Evolutionary conservation across 2,113 vertebrate genomes (phyloP), one percentile per base, ranked within the genome.

Genomic region (Atractosteus spatula): DNA sequence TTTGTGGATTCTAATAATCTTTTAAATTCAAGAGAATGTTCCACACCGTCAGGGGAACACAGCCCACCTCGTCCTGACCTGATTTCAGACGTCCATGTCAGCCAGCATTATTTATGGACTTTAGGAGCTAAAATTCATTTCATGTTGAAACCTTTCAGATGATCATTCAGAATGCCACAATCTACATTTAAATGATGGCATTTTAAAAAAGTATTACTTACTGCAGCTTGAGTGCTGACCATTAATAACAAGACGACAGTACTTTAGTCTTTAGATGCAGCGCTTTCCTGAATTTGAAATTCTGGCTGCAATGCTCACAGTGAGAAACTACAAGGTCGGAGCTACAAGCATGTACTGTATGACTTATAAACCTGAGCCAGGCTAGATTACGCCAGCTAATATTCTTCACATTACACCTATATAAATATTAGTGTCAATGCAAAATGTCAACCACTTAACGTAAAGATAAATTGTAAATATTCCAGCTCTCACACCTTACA

Each of bases 161-260:
- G 11, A 59, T 12, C 11, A 59, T 59, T 59, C 56, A 66, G 71
- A 74, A 74, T 74, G 76, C 71, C 61, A 73, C 65, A 73, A 63
- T 71, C 75, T 66, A 44, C 54, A 68, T 78, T 70, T 78, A 77
- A 82, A 75, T 78, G 76, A 84, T 77, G 77, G 76, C 77, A 79
- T 72, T 81, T 82, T 75, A 71, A 82, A 59, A 59, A 79, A 78
- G 77, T 79, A 83, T 81, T 75, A 73, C 80, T 81, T 66, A 78
- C 70, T 41, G 62, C 65, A 61, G 76, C 43, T 13, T 68, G 75
- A 77, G 68, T 73, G 79, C 71, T 77, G 74, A 80, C 71, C 71
- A 77, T 82, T 74, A 81, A 78, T 82, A 78, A 79, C 72, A 69
- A 41, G n/a, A 65, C 70, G 78, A 42, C 79, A 74, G 72, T 41